Evolutionary conservation across 2,797 vertebrate species (phyloP).

Genomic region (Peromyscus melanophrys): DNA sequence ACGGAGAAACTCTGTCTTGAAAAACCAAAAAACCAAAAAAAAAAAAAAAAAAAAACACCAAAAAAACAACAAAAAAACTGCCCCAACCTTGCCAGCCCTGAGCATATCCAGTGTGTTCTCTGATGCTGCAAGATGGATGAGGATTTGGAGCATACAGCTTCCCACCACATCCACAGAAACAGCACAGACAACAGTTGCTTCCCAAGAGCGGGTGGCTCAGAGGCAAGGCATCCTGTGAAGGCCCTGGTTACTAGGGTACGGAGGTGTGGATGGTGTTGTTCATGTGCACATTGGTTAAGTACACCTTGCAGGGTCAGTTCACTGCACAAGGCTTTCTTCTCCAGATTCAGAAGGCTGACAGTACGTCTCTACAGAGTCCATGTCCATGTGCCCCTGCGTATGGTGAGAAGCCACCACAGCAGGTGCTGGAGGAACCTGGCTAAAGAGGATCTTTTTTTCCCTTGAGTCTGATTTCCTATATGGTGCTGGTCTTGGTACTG

Average conservation of each 20-base stretch:
- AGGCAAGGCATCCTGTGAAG: not conserved
- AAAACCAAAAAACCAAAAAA: too few relatives aligned
- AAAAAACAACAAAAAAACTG: not conserved
- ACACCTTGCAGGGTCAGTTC: constrained; percentile 6
- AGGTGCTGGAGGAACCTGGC: not conserved
- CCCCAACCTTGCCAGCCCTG: not conserved
- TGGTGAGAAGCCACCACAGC: not conserved
- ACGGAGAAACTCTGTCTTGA: too few relatives aligned
- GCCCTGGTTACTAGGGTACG: constrained; percentile 43
- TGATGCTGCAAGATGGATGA: not conserved
- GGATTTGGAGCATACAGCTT: constrained; percentile 82
- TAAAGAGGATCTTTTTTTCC: not conserved
- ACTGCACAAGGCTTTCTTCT: not conserved
- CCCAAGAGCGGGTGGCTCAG: not conserved
- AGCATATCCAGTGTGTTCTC: constrained; percentile 45
- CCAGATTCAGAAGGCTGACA: not conserved
- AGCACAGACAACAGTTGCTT: not conserved
- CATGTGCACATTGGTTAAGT: constrained; percentile 79
- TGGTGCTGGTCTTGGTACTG: not conserved
- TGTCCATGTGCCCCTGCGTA: not conserved
- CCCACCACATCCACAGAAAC: constrained; percentile 17
- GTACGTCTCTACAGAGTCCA: not conserved
- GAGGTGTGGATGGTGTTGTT: constrained; percentile 64
- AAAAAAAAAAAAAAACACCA: too few relatives aligned
- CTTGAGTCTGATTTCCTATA: not conserved